Conservation (phyloP, 1,140 invertebrate species). For the Trypoxylus dichotomus region DNA sequence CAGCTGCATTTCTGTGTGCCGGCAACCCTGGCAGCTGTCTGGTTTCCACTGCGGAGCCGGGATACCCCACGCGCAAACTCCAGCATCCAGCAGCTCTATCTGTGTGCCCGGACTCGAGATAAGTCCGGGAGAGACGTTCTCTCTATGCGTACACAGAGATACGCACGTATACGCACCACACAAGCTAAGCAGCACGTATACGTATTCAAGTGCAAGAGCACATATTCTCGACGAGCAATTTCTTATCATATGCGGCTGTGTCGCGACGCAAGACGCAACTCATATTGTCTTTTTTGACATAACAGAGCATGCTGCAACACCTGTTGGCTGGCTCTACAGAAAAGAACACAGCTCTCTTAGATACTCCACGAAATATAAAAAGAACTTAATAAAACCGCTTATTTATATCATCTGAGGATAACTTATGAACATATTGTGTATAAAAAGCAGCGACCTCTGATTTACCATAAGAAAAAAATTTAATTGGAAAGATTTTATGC, state of each 20-base stretch:
- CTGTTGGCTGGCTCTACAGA: slow-evolving; percentile 5
- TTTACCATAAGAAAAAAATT: too few relatives aligned
- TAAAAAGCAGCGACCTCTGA: too few relatives aligned
- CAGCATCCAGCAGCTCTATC: slow-evolving; percentile 46
- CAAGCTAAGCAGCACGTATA: neutral
- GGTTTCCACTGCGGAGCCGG: slow-evolving; percentile 43
- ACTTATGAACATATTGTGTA: neutral
- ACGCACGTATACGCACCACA: neutral
- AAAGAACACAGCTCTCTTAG: neutral
- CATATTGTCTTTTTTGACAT: slow-evolving; percentile 13
- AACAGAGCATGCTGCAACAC: slow-evolving; percentile 7
- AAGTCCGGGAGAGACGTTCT: slow-evolving; percentile 36
- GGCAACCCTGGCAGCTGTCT: slow-evolving; percentile 44
- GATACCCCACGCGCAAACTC: slow-evolving; percentile 44
- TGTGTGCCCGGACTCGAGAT: slow-evolving; percentile 46
- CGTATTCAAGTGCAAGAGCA: slow-evolving; percentile 4
- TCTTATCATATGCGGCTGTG: slow-evolving; percentile 3
- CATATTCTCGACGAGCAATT: slow-evolving; percentile 9
- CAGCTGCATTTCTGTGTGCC: slow-evolving; percentile 23
- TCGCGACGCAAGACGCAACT: neutral
- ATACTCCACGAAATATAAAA: neutral
- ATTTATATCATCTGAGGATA: neutral
- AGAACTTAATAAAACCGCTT: slow-evolving; percentile 3
- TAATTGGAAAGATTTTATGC: too few relatives aligned
- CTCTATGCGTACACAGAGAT: neutral